Conservation (phyloP, 1,140 invertebrate genomes). For the Drosophila insularis region DNA sequence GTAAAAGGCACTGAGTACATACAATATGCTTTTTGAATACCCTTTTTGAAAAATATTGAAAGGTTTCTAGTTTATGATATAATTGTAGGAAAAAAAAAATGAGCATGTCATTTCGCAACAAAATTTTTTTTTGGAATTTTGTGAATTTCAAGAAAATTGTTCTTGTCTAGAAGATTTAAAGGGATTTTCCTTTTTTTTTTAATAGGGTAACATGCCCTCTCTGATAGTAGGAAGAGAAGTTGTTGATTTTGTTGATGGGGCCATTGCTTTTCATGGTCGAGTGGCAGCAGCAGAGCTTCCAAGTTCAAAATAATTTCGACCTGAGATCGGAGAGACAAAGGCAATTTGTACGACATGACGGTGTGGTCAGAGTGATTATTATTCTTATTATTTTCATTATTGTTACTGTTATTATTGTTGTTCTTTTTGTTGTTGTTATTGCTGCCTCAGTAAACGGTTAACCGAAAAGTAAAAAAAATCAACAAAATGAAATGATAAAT, state of each 20-base stretch:
- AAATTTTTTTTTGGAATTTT: no score
- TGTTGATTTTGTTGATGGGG: constrained; percentile 48
- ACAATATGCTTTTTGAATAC: neutral
- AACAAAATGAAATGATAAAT: constrained; percentile 29
- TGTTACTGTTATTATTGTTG: constrained; percentile 18
- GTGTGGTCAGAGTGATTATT: constrained; percentile 45
- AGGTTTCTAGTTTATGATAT: no score
- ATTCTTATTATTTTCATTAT: constrained; percentile 48
- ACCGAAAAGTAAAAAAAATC: constrained; percentile 35
- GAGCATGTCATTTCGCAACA: no score
- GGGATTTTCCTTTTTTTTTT: no score
- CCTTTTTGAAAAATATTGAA: neutral
- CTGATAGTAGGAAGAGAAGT: neutral
- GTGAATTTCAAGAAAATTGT: no score
- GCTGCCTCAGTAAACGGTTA: constrained; percentile 63
- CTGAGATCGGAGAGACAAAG: constrained; percentile 55
- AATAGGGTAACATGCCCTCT: neutral
- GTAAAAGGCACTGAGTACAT: neutral
- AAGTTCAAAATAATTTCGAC: constrained; percentile 30
- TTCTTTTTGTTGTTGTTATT: constrained; percentile 23
- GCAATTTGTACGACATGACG: constrained; percentile 64
- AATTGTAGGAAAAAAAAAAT: no score
- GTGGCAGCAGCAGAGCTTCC: constrained; percentile 40
- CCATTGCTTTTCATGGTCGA: constrained; percentile 54
- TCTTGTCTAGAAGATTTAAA: no score